These are phyloP conservation scores for Catharus fuscescens DNA, from an alignment of 2,113 vertebrate genomes.

Conservation along the genomic window DNA sequence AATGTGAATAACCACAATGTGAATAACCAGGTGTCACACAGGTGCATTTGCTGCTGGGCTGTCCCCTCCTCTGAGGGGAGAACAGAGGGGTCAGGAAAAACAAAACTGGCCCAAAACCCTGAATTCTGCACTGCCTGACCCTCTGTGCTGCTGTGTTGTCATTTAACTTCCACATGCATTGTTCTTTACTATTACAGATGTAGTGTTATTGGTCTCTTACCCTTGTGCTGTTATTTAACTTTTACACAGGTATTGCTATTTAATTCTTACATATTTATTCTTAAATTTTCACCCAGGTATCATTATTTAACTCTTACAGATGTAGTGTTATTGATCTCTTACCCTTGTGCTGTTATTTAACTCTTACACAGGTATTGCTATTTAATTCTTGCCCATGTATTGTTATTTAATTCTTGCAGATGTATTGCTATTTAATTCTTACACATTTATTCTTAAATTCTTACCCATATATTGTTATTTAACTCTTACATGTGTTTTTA, in stretches of 20 bases:
- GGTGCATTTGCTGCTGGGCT: background rate
- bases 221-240: too few species aligned
- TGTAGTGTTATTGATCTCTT: background rate
- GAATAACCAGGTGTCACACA: background rate
- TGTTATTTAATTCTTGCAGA: background rate
- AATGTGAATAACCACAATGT: background rate
- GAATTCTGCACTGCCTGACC: background rate
- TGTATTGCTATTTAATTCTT: background rate
- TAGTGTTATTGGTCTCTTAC: background rate
- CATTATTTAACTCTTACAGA: background rate
- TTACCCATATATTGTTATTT: background rate
- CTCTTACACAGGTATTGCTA: background rate
- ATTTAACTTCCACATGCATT: background rate
- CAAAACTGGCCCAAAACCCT: background rate
- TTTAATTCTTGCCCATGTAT: too few species aligned
- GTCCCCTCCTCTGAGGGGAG: background rate
- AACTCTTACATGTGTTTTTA: too few species aligned
- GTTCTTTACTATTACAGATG: background rate
- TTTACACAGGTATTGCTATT: background rate
- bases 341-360: background rate
- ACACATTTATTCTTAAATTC: background rate
- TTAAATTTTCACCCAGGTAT: too few species aligned
- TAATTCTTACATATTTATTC: background rate
- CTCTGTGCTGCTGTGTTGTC: background rate
- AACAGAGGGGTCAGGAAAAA: background rate